Conservation (phyloP, 2,797 vertebrate genomes). For the Gymnothorax reevesii region DNA sequence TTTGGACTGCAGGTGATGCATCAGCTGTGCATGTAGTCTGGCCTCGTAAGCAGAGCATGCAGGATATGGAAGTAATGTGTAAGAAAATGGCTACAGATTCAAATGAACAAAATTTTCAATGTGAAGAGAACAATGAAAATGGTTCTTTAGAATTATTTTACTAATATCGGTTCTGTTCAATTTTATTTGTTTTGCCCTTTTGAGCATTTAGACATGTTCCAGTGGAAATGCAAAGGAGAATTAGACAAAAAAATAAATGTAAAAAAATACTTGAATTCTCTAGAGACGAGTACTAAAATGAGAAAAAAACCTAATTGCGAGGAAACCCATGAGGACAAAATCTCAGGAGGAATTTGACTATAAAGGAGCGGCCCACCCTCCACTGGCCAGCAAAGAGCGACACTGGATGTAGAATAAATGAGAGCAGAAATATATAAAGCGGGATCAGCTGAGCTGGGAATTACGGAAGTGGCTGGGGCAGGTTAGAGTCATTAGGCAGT, state of each 20-base stretch:
- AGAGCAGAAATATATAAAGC: not conserved
- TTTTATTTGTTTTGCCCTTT: not conserved
- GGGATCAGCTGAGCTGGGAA: not conserved
- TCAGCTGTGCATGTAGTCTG: not conserved
- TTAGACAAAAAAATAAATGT: not conserved
- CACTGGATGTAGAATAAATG: not conserved
- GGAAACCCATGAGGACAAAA: not conserved
- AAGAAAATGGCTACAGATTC: not conserved
- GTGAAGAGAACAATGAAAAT: not conserved
- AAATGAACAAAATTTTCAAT: not conserved
- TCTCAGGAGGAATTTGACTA: not conserved
- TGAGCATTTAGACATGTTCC: not conserved
- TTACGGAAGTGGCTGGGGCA: too few relatives aligned
- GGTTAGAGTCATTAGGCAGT: not conserved
- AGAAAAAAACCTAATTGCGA: not conserved
- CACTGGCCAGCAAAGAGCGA: not conserved
- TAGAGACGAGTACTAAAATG: not conserved
- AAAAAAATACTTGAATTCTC: too few relatives aligned
- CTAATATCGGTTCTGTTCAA: not conserved
- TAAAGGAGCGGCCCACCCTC: not conserved
- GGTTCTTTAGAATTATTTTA: not conserved
- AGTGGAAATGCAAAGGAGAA: not conserved
- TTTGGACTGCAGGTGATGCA: not conserved
- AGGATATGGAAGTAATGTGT: not conserved
- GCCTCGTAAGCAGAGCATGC: too few relatives aligned